Percentiles rank a stretch among this genome's conserved stretches.
Evolutionary conservation across 2,797 vertebrate species (phyloP).

Genomic region (Dromococcyx pavoninus): DNA sequence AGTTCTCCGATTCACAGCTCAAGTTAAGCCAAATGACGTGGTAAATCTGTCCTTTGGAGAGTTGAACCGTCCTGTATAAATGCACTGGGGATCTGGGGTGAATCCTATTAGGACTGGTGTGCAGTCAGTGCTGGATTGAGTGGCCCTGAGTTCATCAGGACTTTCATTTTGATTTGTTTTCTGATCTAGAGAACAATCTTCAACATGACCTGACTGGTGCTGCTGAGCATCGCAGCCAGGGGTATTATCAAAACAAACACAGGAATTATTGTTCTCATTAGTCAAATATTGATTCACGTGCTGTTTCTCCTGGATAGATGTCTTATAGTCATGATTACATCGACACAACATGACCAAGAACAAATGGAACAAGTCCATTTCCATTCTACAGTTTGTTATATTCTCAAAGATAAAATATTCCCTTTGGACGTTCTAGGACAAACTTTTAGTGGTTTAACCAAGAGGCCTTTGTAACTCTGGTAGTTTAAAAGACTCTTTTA

Average conservation of each 20-base stretch:
- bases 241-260: not conserved
- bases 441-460: not conserved
- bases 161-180: slow-evolving; percentile 45
- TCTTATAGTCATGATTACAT: not conserved
- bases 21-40: not conserved
- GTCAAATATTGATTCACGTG: not conserved
- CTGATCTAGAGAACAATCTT: slow-evolving; percentile 11
- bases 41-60: not conserved
- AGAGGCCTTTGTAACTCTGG: not conserved
- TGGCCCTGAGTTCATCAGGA: not conserved
- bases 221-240: not conserved
- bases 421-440: not conserved
- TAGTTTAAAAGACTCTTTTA: not conserved
- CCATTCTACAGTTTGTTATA: not conserved
- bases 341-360: not conserved
- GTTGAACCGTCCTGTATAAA: not conserved
- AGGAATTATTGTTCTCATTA: not conserved
- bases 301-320: not conserved
- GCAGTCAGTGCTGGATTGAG: not conserved
- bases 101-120: not conserved
- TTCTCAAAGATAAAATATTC: not conserved
- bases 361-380: rapidly evolving
- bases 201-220: not conserved
- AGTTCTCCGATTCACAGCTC: not conserved
- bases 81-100: not conserved